These are phyloP conservation scores for Meloidogyne floridensis DNA, from an alignment of 1,140 invertebrate genomes.

Conservation along the genomic window DNA sequence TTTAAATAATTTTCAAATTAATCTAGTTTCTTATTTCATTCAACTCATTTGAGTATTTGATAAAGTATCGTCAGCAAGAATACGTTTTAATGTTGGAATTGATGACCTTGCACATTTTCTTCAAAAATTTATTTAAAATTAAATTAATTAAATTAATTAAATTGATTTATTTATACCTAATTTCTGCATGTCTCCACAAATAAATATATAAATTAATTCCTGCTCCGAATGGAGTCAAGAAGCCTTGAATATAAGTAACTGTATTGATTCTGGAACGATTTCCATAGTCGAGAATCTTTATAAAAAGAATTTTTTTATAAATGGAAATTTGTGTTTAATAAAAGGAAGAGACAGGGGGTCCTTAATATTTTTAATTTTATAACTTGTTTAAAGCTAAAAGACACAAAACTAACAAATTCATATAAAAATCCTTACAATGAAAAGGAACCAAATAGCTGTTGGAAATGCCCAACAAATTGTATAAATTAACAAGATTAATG, in stretches of 20 bases:
- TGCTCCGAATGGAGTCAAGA: conserved; percentile 15
- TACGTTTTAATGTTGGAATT: background rate
- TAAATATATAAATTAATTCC: conserved; percentile 21
- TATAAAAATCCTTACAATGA: background rate
- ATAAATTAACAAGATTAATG: conserved; percentile 16
- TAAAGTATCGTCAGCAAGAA: background rate
- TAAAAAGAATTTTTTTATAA: background rate
- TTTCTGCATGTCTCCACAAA: conserved; percentile 15
- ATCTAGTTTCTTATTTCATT: background rate
- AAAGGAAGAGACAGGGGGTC: too few relatives aligned
- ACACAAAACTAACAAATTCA: too few relatives aligned
- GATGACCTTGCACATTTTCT: conserved; percentile 7
- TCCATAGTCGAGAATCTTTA: background rate
- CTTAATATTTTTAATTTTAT: too few relatives aligned
- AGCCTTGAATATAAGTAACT: conserved; percentile 13
- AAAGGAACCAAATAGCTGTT: conserved; percentile 18
- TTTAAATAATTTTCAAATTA: background rate
- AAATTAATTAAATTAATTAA: too few relatives aligned
- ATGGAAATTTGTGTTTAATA: background rate
- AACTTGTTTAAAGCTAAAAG: too few relatives aligned
- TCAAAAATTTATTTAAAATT: background rate
- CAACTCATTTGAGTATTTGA: conserved; percentile 9
- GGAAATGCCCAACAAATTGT: conserved; percentile 15
- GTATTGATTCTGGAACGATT: background rate
- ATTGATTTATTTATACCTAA: conserved; percentile 1